Conservation (phyloP, 2,888 invertebrate species). For the Agrochola circellaris region DNA sequence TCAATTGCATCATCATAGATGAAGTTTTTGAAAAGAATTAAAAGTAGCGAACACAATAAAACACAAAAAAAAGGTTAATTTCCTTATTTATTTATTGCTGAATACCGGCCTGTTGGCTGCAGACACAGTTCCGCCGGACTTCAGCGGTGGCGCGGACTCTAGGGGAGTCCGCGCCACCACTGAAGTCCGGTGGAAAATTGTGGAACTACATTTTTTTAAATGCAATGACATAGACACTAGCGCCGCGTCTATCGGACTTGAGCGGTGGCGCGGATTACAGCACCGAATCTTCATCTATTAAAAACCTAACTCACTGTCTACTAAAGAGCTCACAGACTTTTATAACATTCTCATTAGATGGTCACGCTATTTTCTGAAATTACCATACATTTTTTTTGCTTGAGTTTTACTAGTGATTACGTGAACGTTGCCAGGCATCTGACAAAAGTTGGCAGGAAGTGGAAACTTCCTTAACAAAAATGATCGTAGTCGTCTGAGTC, state of each 20-base stretch:
- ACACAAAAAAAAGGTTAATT: background rate
- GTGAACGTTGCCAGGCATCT: too few species aligned
- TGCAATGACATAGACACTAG: too few species aligned
- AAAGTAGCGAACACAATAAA: too few species aligned
- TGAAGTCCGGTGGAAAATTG: too few species aligned
- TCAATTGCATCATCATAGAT: background rate
- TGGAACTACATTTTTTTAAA: too few species aligned
- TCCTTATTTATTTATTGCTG: background rate
- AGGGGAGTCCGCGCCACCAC: too few species aligned
- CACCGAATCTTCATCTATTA: background rate
- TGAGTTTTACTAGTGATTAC: background rate
- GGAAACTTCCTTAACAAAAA: conserved; percentile 19
- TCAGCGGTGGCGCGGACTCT: too few species aligned
- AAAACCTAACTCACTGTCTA: background rate
- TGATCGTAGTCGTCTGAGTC: conserved; percentile 17
- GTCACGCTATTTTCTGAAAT: background rate
- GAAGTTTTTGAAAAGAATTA: background rate
- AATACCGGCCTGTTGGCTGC: background rate
- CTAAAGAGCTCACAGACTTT: background rate
- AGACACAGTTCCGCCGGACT: too few species aligned
- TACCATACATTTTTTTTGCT: background rate
- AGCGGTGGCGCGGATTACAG: too few species aligned
- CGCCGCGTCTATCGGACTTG: too few species aligned
- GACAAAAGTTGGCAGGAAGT: too few species aligned
- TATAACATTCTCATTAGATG: too few species aligned